Base-by-base conservation (phyloP, 2,797 vertebrate genomes). In the Notolepis coatsorum region DNA sequence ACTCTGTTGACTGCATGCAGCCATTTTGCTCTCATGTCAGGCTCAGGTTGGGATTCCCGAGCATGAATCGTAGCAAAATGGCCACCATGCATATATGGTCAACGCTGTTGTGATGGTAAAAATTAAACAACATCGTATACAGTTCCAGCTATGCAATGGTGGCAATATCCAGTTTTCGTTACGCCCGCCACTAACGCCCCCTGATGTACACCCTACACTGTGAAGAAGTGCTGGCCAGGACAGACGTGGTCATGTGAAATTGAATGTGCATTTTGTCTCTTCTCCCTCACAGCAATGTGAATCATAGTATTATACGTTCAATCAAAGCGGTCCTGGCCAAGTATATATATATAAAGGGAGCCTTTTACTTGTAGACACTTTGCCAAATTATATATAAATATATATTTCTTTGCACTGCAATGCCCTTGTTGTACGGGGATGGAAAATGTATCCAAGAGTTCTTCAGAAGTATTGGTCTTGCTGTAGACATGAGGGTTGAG, bases 101-200 rank as follows among this genome's bases (percentile, higher is more conserved):
- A 1, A 13, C 7, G 18, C 54, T 15, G 58, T 57, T 58, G 41
- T 7, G 56, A 66, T 47, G 18, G n/a, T 15, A 49, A 58, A 71
- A n/a, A 37, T 12, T 64, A 41, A 54, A 37, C 7, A 38, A 42
- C 15, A 30, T 20, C 33, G 31, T 13, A 1, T 62, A 28, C 21
- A 24, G 43, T 56, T 58, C 57, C 30, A 59, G 53, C 73, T 82
- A 61, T 83, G 68, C 61, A 82, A 75, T 45, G 30, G 61, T 21
- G 43, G 78, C 18, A 24, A 51, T 51, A 10, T 61, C 63, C 45
- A 58, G 18, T 39, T 17, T 39, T 17, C 23, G 51, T 57, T 72
- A 28, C 73, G 15, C 45, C 50, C 37, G 9, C 24, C 25, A 30
- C 60, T 23, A n/a, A 25, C 46, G 39, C 56, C n/a, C n/a, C n/a